phyloP scores from a whole-genome alignment of 1,140 invertebrate species.

The Drosophila novamexicana region DNA sequence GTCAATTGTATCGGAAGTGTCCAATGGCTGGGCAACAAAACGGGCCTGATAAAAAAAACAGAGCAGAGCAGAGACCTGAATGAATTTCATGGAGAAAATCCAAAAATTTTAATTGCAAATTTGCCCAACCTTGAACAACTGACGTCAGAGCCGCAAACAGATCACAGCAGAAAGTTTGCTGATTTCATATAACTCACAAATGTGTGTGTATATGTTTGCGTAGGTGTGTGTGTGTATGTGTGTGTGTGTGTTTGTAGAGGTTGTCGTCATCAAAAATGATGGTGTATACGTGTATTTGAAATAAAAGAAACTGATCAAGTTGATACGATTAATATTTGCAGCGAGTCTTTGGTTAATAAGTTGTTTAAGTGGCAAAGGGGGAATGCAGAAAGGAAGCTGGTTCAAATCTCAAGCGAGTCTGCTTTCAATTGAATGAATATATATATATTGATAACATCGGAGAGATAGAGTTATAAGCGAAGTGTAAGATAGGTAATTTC shows the following conservation, averaged over 20 bases:
- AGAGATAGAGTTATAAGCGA: too few relatives aligned
- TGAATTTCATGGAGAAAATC: conserved; percentile 60
- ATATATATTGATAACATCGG: too few relatives aligned
- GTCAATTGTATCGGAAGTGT: conserved; percentile 79
- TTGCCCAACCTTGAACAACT: conserved; percentile 45
- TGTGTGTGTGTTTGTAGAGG: not conserved
- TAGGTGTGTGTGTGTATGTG: too few relatives aligned
- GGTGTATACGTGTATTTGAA: conserved; percentile 6
- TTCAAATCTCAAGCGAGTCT: too few relatives aligned
- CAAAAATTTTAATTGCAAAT: conserved; percentile 78
- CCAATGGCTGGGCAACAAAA: conserved; percentile 46
- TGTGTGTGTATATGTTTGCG: not conserved
- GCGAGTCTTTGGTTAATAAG: too few relatives aligned
- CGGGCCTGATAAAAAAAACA: conserved; percentile 60
- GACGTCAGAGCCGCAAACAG: conserved; percentile 56
- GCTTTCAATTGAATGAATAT: too few relatives aligned
- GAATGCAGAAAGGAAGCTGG: too few relatives aligned
- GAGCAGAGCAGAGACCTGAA: conserved; percentile 41
- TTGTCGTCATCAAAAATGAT: conserved; percentile 27
- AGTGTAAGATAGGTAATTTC: too few relatives aligned
- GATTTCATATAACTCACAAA: not conserved
- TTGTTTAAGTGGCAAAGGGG: too few relatives aligned
- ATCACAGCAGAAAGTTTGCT: conserved; percentile 15
- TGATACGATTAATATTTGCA: not conserved
- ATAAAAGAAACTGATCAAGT: conserved; percentile 2